These are phyloP conservation scores for Elephas maximus DNA, from an alignment of 2,113 vertebrate species.

Conservation along the genomic window DNA sequence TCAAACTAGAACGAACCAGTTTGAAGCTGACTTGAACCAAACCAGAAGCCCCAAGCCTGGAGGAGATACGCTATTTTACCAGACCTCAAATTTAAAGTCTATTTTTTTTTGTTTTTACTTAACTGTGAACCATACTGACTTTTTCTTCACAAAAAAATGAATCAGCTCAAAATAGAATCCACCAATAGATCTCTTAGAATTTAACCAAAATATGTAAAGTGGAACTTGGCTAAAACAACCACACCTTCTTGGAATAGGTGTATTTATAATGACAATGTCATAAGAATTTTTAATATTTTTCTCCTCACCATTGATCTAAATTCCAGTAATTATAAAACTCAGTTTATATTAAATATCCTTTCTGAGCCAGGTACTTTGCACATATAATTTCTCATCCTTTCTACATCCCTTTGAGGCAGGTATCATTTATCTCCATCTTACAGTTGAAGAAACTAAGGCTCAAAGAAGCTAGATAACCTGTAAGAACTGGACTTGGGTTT, in stretches of 20 bases:
- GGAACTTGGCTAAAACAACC: slow-evolving; percentile 9
- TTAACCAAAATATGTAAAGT: slow-evolving; percentile 30
- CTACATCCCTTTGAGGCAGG: not conserved
- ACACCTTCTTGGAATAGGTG: not conserved
- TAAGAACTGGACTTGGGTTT: not conserved
- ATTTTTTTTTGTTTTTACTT: not conserved
- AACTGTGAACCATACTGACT: not conserved
- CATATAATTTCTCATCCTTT: not conserved
- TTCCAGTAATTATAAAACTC: not conserved
- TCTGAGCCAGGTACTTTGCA: not conserved
- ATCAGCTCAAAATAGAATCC: not conserved
- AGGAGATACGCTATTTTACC: not conserved
- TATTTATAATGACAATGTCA: not conserved
- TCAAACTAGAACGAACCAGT: no score
- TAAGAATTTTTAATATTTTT: not conserved
- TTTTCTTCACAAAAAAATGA: not conserved
- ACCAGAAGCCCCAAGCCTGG: not conserved
- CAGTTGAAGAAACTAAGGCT: not conserved
- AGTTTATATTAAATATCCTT: not conserved
- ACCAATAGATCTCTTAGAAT: not conserved
- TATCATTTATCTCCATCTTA: not conserved
- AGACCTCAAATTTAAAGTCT: not conserved
- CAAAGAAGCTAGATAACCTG: not conserved
- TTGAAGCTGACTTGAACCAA: not conserved
- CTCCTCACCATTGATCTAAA: not conserved